Evolutionary conservation across 2,113 vertebrate species (phyloP).

Genomic region (Poeciliopsis prolifica): DNA sequence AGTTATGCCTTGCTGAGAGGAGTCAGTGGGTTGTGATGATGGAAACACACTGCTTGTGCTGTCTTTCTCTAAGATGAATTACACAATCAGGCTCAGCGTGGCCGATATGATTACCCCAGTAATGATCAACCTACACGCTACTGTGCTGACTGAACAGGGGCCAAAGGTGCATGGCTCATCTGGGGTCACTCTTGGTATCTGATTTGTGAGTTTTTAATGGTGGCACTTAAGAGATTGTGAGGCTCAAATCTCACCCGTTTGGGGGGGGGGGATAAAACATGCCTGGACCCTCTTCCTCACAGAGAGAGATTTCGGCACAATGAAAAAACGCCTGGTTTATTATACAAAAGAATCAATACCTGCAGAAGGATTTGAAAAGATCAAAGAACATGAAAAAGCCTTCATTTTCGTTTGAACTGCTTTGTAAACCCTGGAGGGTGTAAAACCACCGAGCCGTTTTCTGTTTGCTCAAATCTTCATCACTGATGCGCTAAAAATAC

Average conservation of each 20-base stretch:
- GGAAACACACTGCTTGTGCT: constrained; percentile 38
- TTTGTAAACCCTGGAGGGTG: constrained; percentile 52
- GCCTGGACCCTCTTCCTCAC: constrained; percentile 35
- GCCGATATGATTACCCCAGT: constrained; percentile 56
- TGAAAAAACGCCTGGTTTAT: constrained; percentile 11
- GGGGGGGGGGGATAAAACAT: constrained; percentile 21
- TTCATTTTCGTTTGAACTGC: constrained; percentile 54
- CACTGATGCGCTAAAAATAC: constrained; percentile 59
- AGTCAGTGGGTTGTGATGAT: constrained; percentile 51
- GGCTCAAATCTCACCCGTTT: constrained; percentile 7
- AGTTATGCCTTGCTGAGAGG: constrained; percentile 18
- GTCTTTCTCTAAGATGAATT: constrained; percentile 43
- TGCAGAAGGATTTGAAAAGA: constrained; percentile 34
- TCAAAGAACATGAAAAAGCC: constrained; percentile 52
- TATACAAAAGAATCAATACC: constrained; percentile 48
- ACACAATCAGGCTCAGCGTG: constrained; percentile 35
- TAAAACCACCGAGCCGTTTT: constrained; percentile 52
- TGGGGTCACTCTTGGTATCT: constrained; percentile 2
- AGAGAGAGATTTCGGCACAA: constrained; percentile 30
- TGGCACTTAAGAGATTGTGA: background rate
- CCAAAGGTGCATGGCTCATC: constrained; percentile 15
- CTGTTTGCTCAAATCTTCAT: constrained; percentile 59
- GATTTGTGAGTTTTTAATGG: constrained; percentile 19
- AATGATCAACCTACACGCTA: constrained; percentile 50
- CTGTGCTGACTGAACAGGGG: constrained; percentile 10